These are phyloP conservation scores for Lysandra coridon DNA, from an alignment of 2,888 invertebrate species.

Conservation along the genomic window DNA sequence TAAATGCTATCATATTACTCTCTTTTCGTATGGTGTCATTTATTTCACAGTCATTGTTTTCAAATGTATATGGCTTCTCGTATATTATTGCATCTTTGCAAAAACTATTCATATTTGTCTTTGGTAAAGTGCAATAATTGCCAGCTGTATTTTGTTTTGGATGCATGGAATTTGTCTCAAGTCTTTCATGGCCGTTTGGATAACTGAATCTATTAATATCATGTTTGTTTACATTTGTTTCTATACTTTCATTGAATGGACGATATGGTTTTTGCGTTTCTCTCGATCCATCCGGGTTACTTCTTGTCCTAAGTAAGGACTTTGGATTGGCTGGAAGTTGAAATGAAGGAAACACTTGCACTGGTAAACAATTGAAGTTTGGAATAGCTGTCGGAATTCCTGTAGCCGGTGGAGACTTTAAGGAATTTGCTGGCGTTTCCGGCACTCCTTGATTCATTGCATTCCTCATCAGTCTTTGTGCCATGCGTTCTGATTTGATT, in stretches of 20 bases:
- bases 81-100: not conserved
- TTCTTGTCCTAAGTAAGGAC: constrained; percentile 67
- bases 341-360: constrained; percentile 81
- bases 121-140: not conserved
- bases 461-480: constrained; percentile 83
- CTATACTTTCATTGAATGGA: not conserved
- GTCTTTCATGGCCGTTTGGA: not conserved
- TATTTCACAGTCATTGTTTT: not conserved
- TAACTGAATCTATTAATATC: constrained; percentile 4
- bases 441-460: constrained; percentile 86
- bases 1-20: not conserved
- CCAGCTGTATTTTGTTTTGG: not conserved
- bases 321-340: constrained; percentile 87
- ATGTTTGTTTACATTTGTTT: constrained; percentile 27
- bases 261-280: constrained; percentile 40
- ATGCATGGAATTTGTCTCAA: not conserved
- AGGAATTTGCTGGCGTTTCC: constrained; percentile 77
- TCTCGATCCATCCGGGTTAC: constrained; percentile 57
- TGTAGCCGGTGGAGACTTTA: constrained; percentile 74
- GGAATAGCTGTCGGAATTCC: constrained; percentile 67
- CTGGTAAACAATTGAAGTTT: constrained; percentile 73
- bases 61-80: not conserved
- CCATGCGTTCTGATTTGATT: constrained; percentile 95
- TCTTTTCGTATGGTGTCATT: not conserved
- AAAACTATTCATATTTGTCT: not conserved